Conservation (phyloP, 2,113 vertebrate genomes). For the Penelope pileata region DNA sequence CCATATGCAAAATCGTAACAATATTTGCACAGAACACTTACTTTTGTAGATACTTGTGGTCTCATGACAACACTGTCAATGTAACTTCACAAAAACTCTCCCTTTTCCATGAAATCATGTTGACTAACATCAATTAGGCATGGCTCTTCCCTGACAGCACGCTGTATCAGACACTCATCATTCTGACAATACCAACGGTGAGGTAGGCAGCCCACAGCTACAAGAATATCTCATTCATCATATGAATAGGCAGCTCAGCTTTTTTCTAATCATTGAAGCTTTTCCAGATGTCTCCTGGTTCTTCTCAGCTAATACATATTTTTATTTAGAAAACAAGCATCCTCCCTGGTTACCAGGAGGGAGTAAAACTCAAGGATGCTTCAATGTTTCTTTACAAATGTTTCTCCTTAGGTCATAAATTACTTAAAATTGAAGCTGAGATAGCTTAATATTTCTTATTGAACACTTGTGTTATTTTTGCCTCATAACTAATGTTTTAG, state of each 20-base stretch:
- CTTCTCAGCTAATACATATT: not conserved
- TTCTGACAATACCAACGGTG: not conserved
- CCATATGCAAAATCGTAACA: not conserved
- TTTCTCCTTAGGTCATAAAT: not conserved
- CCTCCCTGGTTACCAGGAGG: not conserved
- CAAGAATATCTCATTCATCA: too few relatives aligned
- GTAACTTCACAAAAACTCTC: not conserved
- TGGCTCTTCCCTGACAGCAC: not conserved
- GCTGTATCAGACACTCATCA: not conserved
- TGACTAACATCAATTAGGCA: not conserved
- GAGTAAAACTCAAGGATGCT: not conserved
- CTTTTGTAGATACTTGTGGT: not conserved
- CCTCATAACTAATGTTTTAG: not conserved
- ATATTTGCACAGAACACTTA: not conserved
- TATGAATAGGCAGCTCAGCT: not conserved
- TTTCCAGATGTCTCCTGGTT: not conserved
- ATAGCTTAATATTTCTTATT: not conserved
- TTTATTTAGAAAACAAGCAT: not conserved
- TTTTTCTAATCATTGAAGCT: not conserved
- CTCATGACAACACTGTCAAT: not conserved
- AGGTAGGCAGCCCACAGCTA: not conserved
- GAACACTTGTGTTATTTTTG: not conserved
- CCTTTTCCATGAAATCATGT: not conserved
- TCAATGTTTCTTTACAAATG: not conserved
- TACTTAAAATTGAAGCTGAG: not conserved